phyloP scores from a whole-genome alignment of 2,888 invertebrate species.

The Miltochrista miniata region DNA sequence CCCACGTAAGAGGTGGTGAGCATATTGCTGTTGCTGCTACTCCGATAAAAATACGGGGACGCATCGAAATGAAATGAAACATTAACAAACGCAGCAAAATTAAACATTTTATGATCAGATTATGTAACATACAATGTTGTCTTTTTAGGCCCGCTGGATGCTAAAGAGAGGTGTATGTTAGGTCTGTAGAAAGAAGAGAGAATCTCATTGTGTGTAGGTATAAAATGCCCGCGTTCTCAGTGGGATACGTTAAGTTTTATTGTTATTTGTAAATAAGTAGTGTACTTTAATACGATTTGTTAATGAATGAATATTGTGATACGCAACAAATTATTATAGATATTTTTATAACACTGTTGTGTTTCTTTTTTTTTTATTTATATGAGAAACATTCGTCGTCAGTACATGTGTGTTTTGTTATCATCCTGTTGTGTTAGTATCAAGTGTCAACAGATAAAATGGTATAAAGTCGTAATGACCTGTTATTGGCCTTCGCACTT shows the following conservation, averaged over 20 bases:
- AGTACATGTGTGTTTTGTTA: background rate
- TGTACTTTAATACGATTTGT: constrained; percentile 22
- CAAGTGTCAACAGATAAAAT: background rate
- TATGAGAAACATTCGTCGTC: background rate
- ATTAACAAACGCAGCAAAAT: no score
- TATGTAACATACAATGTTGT: no score
- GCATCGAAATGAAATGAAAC: no score
- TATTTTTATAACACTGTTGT: constrained; percentile 3
- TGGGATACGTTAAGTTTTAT: constrained; percentile 1
- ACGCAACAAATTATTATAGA: constrained; percentile 23
- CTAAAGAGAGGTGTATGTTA: background rate
- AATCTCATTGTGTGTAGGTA: background rate
- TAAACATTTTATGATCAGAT: no score
- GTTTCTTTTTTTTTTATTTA: background rate
- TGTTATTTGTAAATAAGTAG: constrained; percentile 29
- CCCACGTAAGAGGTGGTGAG: no score
- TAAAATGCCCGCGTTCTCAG: background rate
- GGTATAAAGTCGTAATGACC: no score
- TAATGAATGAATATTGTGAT: constrained; percentile 22
- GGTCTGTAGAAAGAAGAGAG: background rate
- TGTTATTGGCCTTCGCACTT: no score
- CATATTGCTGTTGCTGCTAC: no score
- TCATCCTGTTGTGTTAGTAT: background rate
- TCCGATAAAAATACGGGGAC: no score
- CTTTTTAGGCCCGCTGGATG: no score